Evolutionary conservation across 2,113 vertebrate species (phyloP).

Genomic region (Anseranas semipalmata): DNA sequence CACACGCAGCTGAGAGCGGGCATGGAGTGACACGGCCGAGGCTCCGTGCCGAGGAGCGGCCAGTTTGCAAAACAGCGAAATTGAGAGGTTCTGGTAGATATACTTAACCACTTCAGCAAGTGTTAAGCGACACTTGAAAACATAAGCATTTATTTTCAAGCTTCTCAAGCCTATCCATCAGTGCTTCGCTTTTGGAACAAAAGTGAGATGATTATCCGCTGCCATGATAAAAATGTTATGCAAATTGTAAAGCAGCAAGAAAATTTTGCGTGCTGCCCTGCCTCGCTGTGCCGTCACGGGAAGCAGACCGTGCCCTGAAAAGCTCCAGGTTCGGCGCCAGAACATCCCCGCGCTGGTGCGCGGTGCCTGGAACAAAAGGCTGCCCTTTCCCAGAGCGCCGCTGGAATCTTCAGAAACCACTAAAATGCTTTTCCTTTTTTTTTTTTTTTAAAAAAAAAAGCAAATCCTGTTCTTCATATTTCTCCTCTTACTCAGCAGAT

Average conservation of each 20-base stretch:
- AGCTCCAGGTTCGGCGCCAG: neutral
- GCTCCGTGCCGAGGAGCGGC: neutral
- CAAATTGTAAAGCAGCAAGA: neutral
- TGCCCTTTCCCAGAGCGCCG: neutral
- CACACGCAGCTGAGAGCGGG: neutral
- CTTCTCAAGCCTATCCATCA: neutral
- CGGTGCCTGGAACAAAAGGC: neutral
- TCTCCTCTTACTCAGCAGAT: slow-evolving; percentile 15
- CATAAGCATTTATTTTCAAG: slow-evolving; percentile 2
- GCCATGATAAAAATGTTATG: neutral
- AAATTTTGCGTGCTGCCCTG: neutral
- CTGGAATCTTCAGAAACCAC: slow-evolving; percentile 32
- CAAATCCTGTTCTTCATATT: slow-evolving; percentile 13
- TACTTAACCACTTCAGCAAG: neutral
- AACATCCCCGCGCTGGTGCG: neutral
- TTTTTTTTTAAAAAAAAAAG: neutral
- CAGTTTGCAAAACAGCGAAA: neutral
- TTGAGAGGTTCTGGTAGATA: neutral
- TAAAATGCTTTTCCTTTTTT: neutral
- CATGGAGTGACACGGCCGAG: neutral
- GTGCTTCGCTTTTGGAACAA: neutral
- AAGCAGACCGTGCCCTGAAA: neutral
- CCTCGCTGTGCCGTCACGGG: neutral
- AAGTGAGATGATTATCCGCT: neutral
- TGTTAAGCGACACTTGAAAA: neutral